Evolutionary conservation across 2,888 invertebrate genomes (phyloP), one percentile per base, ranked within the genome.

Genomic region (Stramonita haemastoma): DNA sequence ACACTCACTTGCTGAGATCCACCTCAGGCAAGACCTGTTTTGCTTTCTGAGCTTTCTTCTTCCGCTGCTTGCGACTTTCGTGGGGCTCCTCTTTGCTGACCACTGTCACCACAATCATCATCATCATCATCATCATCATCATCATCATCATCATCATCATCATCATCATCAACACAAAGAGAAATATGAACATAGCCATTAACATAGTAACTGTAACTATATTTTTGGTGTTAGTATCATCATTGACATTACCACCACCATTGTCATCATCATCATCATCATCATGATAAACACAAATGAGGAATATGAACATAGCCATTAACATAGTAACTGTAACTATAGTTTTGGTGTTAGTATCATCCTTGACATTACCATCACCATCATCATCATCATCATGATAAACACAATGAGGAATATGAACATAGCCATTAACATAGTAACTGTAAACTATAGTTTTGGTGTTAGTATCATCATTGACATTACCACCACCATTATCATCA

Each of bases 1-100:
- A 22, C 77, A 87, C 97, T 93, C 97, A 98, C 96, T 98, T 97
- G 94, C 98, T 98, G 77, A 98, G 96, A 96, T 98, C 97, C 79
- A 96, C 94, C 89, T 94, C 93, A 29, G 95, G 95, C 46, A 94
- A 90, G 4, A 77, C 87, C 17, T 66, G 77, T 87, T 91, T 90
- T 36, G 91, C 86, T 84, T 91, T 89, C 87, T 92, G 84, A 79
- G 92, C 90, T 89, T 91, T 92, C 81, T 89, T 89, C 81, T 90
- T 91, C 77, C 89, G 89, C 79, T 91, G 81, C 87, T 90, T 90
- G 57, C 92, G 84, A 19, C 90, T 90, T 73, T 91, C 91, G 77
- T 88, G 87, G 73, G 90, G 92, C 19, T 73, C 88, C 36, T 77
- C 87, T 29, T 89, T 88, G n/a, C 26, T 57, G 79, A 22, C 56